Evolutionary conservation across 2,888 invertebrate species (phyloP), one percentile per base, ranked within the genome.

Genomic region (Ephialtes manifestator): DNA sequence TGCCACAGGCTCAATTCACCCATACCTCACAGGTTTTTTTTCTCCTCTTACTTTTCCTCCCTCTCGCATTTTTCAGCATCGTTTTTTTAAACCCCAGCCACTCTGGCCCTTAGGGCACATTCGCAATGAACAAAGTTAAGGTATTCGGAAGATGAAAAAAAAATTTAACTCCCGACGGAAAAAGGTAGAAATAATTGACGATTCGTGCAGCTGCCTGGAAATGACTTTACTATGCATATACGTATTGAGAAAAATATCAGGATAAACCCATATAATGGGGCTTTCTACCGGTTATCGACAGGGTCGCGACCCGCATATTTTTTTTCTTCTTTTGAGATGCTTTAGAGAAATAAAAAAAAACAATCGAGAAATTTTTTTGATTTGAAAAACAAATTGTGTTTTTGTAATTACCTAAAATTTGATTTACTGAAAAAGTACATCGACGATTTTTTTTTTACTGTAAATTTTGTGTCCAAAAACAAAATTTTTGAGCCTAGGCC

Each of bases 1-100:
- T 46, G 55, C 67, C 48, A 46, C 74, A 58, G 24, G 48, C 68
- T 68, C 46, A 67, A 81, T 81, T 48, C 67, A 51, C 46, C 55
- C 35, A 48, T 51, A 8, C 13, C 51, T 75, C 58, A 2, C 24
- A 13, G 24, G 8, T 58, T 58, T 58, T 58, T 28, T 55, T 28
- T 11, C 55, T 55, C 11, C 28, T 58, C 13, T 75, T 31, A 67
- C 63, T 80, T 74, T 81, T 48, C 24, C 35, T 13, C 31, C 24
- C 46, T 43, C 51, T 60, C 7, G 4, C 4, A 35, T 39, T 67
- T 74, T 51, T 74, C 48, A 31, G 7, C 68, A 48, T 46, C 31
- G 15, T 58, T 13, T 24, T 58, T 77, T 77, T 46, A 15, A 15
- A 20, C 20, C 7, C 43, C 24, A 63, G n/a, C 28, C 74, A 18